Conservation (phyloP, 2,797 vertebrate genomes). For the Onychomys leucogaster region DNA sequence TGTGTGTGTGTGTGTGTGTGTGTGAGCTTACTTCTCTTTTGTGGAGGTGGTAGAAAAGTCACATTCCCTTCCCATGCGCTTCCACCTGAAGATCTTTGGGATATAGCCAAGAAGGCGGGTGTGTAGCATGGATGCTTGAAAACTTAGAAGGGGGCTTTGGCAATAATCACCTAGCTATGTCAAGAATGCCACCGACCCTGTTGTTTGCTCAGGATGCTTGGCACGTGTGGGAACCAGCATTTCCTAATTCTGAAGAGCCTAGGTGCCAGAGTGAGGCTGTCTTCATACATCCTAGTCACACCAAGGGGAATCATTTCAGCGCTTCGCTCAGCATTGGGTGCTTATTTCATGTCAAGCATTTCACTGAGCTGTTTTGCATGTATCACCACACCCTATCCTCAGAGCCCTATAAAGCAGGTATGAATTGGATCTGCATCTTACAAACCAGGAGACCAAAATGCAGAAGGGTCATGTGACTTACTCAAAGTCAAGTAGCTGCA, state of each 20-base stretch:
- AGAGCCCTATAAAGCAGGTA: neutral
- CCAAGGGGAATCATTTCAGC: neutral
- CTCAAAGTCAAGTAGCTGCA: neutral
- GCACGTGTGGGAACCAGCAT: neutral
- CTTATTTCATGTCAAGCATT: neutral
- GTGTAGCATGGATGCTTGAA: neutral
- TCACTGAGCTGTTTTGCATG: neutral
- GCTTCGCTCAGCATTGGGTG: neutral
- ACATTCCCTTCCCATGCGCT: neutral
- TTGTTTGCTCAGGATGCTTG: neutral
- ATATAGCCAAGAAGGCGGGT: neutral
- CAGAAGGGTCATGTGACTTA: neutral
- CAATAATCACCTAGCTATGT: neutral
- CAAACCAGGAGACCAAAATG: constrained; percentile 25
- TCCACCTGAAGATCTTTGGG: constrained; percentile 3
- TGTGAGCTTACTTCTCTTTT: neutral
- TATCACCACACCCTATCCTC: neutral
- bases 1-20: neutral
- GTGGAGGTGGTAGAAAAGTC: neutral
- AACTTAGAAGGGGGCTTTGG: neutral
- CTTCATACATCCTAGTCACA: neutral
- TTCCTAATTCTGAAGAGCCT: neutral
- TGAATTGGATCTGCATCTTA: neutral
- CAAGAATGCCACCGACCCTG: neutral
- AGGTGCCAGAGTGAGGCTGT: neutral